Evolutionary conservation across 2,888 invertebrate species (phyloP).

Genomic region (Ypsolopha sequella): DNA sequence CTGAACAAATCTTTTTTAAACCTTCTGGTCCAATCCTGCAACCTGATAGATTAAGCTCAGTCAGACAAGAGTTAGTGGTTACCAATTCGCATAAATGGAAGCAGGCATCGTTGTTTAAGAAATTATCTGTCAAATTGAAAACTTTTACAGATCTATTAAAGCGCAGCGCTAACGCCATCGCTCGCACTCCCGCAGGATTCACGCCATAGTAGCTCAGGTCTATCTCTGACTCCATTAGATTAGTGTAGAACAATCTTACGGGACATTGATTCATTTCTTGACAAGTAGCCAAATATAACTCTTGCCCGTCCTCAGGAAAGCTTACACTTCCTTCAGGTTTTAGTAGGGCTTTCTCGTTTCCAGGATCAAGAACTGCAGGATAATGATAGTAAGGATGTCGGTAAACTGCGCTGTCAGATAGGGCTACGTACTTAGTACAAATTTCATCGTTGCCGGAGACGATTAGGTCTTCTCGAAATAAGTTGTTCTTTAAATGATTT

Average conservation of each 20-base stretch:
- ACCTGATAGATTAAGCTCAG: constrained; percentile 37
- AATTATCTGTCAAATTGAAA: constrained; percentile 41
- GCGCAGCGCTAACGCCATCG: constrained; percentile 38
- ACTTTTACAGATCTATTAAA: constrained; percentile 32
- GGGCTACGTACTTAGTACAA: constrained; percentile 33
- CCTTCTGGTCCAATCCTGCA: constrained; percentile 42
- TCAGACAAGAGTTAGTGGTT: constrained; percentile 24
- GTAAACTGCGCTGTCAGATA: constrained; percentile 38
- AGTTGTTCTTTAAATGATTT: constrained; percentile 23
- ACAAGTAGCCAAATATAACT: constrained; percentile 37
- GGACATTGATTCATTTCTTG: constrained; percentile 37
- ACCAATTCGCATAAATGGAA: constrained; percentile 47
- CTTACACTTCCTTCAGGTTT: constrained; percentile 19
- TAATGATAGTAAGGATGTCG: constrained; percentile 44
- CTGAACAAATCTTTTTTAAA: constrained; percentile 19
- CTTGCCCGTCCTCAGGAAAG: constrained; percentile 45
- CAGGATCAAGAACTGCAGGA: constrained; percentile 45
- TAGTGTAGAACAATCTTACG: constrained; percentile 28
- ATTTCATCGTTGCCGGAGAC: constrained; percentile 44
- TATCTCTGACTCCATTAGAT: constrained; percentile 27
- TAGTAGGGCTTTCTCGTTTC: constrained; percentile 34
- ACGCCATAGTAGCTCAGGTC: constrained; percentile 46
- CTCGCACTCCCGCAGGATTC: constrained; percentile 32
- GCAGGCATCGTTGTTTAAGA: constrained; percentile 37
- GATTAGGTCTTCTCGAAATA: constrained; percentile 27